phyloP scores from a whole-genome alignment of 2,113 vertebrate genomes.

The Sinocyclocheilus maitianheensis region DNA sequence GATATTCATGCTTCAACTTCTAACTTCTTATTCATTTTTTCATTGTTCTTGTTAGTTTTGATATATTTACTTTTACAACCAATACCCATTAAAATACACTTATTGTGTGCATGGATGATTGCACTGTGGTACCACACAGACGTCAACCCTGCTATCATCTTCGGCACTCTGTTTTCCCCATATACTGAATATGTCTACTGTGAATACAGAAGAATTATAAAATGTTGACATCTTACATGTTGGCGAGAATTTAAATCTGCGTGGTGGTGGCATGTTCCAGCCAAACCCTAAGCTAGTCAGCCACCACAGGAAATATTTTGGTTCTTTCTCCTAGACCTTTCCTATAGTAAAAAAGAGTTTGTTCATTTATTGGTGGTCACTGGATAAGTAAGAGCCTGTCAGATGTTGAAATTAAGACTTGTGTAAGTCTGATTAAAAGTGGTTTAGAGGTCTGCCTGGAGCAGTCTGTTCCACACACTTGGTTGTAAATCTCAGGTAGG shows the following conservation, averaged over 20 bases:
- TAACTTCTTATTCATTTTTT: not conserved
- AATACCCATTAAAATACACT: not conserved
- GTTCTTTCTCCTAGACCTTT: conserved; percentile 65
- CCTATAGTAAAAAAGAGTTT: conserved; percentile 61
- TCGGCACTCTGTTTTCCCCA: conserved; percentile 29
- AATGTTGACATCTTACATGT: conserved; percentile 61
- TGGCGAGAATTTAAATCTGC: conserved; percentile 53
- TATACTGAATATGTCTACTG: conserved; percentile 55
- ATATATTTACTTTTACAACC: not conserved
- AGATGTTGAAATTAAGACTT: conserved; percentile 64
- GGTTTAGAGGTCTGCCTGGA: conserved; percentile 65
- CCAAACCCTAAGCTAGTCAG: conserved; percentile 44
- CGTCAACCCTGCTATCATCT: conserved; percentile 21
- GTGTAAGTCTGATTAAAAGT: conserved; percentile 58
- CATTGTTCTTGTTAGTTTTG: not conserved
- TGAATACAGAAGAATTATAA: conserved; percentile 58
- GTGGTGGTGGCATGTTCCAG: conserved; percentile 54
- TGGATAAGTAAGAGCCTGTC: conserved; percentile 64
- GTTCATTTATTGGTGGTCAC: conserved; percentile 68
- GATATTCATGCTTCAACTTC: not conserved
- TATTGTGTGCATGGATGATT: conserved; percentile 17
- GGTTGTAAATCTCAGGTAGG: conserved; percentile 71
- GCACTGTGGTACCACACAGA: conserved; percentile 23
- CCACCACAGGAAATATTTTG: conserved; percentile 69
- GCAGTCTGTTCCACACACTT: conserved; percentile 59